Percentiles rank a stretch among this genome's conserved stretches.
Evolutionary conservation across 2,888 invertebrate genomes (phyloP).

Genomic region (Noctua pronuba): DNA sequence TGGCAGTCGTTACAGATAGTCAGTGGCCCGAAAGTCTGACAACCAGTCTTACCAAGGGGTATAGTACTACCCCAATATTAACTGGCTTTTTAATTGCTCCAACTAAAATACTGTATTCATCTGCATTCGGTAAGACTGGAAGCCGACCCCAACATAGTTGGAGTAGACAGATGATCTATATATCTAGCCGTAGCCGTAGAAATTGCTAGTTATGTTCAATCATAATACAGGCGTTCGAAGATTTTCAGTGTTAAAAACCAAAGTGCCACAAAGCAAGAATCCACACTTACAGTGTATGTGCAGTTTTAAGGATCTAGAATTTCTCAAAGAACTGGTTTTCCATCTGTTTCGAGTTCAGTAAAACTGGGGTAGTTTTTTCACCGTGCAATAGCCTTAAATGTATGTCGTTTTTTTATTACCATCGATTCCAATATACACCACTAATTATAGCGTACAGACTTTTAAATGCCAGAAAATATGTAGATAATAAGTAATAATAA

Average conservation of each 20-base stretch:
- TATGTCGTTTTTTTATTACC: neutral
- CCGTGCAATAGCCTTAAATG: neutral
- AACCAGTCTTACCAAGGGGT: too few relatives aligned
- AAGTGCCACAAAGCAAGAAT: neutral
- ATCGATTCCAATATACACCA: neutral
- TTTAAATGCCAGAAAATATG: conserved; percentile 30
- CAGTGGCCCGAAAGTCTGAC: too few relatives aligned
- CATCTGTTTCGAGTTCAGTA: neutral
- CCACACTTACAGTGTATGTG: too few relatives aligned
- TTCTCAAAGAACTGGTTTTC: neutral
- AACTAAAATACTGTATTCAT: too few relatives aligned
- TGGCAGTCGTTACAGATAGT: too few relatives aligned
- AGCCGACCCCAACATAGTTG: neutral
- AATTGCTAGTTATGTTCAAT: neutral
- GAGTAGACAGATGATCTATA: neutral
- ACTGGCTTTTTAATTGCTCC: too few relatives aligned
- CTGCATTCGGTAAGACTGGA: neutral
- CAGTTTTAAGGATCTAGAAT: too few relatives aligned
- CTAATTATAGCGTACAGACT: neutral
- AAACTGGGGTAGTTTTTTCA: neutral
- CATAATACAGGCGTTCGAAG: neutral
- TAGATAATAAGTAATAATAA: neutral
- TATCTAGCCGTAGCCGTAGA: neutral
- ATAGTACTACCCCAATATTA: too few relatives aligned
- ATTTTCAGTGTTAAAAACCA: neutral